Evolutionary conservation across 2,113 vertebrate species (phyloP), one percentile per base, ranked within the genome.

Genomic region (Cyphomyrus discorhynchus): DNA sequence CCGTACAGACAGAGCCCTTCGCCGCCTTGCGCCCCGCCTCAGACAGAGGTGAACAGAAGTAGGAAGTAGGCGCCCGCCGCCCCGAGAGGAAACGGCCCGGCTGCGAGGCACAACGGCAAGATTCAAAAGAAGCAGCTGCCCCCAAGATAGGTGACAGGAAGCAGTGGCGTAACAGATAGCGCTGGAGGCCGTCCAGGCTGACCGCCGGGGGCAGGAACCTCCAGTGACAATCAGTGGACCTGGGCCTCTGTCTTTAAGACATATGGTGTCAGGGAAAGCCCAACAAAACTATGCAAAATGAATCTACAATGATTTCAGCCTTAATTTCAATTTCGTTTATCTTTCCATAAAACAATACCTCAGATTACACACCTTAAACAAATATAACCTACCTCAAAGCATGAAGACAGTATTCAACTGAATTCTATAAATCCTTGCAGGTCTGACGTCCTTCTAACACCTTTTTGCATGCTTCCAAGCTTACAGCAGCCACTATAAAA

Each of bases 11-110:
- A 19, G 31, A 87, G 5, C 53, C 21, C 21, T 31, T 46, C 8
- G 19, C 10, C 56, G 11, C 24, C 62, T 10, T 3, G 84, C 8
- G 24, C 39, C 56, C 70, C 58, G 35, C n/a, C 84, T 70, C 56
- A 15, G 92, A 91, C 87, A 92, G 92, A 90, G 90, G 66, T 92
- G 90, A 90, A 92, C 91, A 92, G 93, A 94, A 94, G 92, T 91
- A 95, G 96, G 96, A 96, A 96, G 95, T 96, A 93, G 96, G 96
- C 94, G 95, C 95, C 93, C 92, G 82, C 93, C 82, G 42, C 91
- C 89, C 92, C 93, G 95, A 94, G 92, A 96, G 96, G 96, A 96
- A 96, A 93, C 92, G 35, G 92, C 92, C 92, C 90, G 86, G 91
- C 89, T 56, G 87, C 88, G 49, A 89, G 0, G 91, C 90, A 94